Percentiles rank a stretch among this genome's conserved stretches.
Conservation (phyloP, 2,888 invertebrate genomes). For the Cancer borealis region DNA sequence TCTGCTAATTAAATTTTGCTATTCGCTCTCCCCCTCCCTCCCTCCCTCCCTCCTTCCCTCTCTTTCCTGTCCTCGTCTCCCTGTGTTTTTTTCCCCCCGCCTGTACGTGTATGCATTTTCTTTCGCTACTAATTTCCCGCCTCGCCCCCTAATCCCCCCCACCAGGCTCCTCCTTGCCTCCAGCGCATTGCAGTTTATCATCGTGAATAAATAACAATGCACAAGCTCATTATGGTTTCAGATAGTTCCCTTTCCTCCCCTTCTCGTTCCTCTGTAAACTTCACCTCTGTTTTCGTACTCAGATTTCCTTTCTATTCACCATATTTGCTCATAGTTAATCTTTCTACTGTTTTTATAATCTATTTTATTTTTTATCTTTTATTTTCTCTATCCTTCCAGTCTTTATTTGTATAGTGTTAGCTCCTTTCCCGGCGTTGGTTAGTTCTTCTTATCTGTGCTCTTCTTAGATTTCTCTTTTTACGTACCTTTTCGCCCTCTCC, state of each 20-base stretch:
- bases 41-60: background rate
- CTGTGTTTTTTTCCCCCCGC: background rate
- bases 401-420: background rate
- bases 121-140: background rate
- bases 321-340: background rate
- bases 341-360: too few species aligned
- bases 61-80: background rate
- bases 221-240: constrained; percentile 6
- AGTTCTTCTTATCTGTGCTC: background rate
- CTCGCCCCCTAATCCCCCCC: background rate
- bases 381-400: too few species aligned
- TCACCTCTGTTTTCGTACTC: background rate
- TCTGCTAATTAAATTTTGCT: background rate
- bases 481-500: background rate
- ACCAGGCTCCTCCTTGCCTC: background rate
- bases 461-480: too few species aligned
- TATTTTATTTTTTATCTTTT: too few species aligned
- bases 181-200: constrained; percentile 13
- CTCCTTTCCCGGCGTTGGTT: background rate
- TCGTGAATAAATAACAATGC: background rate
- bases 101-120: constrained; percentile 13
- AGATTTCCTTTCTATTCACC: background rate
- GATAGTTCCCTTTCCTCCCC: background rate
- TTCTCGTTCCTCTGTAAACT: background rate
- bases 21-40: background rate